Percentiles rank a stretch among this genome's conserved stretches.
Evolutionary conservation across 2,888 invertebrate species (phyloP).

Genomic region (Liodrosophila aerea): DNA sequence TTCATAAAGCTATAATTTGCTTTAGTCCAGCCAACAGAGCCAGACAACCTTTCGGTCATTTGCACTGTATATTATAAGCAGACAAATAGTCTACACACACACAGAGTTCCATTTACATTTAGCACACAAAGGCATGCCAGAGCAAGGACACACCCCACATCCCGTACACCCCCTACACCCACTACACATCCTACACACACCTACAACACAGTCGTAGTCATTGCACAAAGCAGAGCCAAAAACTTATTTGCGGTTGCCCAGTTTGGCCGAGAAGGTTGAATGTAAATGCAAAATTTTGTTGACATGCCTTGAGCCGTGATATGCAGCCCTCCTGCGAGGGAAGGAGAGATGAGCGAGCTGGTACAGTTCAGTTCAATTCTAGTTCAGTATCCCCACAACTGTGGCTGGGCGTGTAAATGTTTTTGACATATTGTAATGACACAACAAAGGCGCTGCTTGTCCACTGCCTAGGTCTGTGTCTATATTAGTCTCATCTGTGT

Average conservation of each 20-base stretch:
- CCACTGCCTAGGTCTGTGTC: not conserved
- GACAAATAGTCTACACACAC: constrained; percentile 46
- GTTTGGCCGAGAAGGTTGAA: constrained; percentile 37
- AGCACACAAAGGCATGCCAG: not conserved
- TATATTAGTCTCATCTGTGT: constrained; percentile 1
- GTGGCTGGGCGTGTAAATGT: constrained; percentile 45
- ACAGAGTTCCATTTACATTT: constrained; percentile 4
- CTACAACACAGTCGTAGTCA: constrained; percentile 42
- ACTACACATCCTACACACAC: constrained; percentile 20
- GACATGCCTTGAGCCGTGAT: constrained; percentile 58
- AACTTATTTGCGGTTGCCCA: constrained; percentile 68
- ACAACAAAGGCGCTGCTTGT: constrained; percentile 46
- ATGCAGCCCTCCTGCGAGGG: constrained; percentile 44
- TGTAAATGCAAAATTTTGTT: constrained; percentile 59
- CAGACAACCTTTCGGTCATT: constrained; percentile 61
- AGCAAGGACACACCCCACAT: constrained; percentile 15
- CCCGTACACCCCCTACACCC: constrained; percentile 13
- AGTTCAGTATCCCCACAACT: constrained; percentile 3
- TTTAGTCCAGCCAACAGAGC: constrained; percentile 36
- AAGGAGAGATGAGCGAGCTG: not conserved
- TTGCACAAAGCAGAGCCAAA: constrained; percentile 48
- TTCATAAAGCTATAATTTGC: constrained; percentile 68
- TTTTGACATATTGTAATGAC: constrained; percentile 67
- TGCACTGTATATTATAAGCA: constrained; percentile 58
- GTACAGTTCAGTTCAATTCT: not conserved